Base-by-base conservation (phyloP, 2,888 invertebrate genomes). In the Diplolepis rosae region DNA sequence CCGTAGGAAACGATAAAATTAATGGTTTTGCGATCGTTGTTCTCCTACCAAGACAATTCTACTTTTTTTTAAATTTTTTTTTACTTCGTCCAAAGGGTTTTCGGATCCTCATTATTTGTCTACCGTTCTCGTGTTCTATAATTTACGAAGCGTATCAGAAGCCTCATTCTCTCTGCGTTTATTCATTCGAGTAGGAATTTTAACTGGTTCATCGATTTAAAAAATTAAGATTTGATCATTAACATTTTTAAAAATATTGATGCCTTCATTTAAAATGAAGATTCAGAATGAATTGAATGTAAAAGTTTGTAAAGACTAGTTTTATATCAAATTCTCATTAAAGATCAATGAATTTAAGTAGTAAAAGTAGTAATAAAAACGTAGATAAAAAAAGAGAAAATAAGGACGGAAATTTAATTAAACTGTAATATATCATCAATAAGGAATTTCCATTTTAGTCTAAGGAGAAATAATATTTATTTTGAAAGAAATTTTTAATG, bases 1-100 rank as follows among this genome's bases (percentile, higher is more conserved):
- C 35, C 32, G 54, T 61, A 61, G 56, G 35, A 61, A 61, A 18
- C 35, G 32, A 35, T 32, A 56, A 13, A 56, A 15, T 42, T 42
- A 42, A 56, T 56, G 54, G 54, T 56, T 56, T 18, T 18, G 11
- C 54, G 24, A 56, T 35, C n/a, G 11, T 27, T 39, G 7, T 18
- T 45, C 7, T 9, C 45, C 35, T 32, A n/a, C 13, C 3, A 27
- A 13, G n/a, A 27, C 27, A 15, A 27, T 5, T 51, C 28, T 50
- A 11, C 13, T 6, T 2, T 45, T 9, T 18, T 6, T 56, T 32
- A n/a, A n/a, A n/a, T 32, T 56, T 35, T 22, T 24, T n/a, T 56
- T 6, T 35, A 22, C 22, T 35, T 39, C 13, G 24, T 35, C 56
- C 39, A 18, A 61, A 61, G 56, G 24, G 35, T 61, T 56, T 56